Evolutionary conservation across 2,113 vertebrate genomes (phyloP).

Genomic region (Atractosteus spatula): DNA sequence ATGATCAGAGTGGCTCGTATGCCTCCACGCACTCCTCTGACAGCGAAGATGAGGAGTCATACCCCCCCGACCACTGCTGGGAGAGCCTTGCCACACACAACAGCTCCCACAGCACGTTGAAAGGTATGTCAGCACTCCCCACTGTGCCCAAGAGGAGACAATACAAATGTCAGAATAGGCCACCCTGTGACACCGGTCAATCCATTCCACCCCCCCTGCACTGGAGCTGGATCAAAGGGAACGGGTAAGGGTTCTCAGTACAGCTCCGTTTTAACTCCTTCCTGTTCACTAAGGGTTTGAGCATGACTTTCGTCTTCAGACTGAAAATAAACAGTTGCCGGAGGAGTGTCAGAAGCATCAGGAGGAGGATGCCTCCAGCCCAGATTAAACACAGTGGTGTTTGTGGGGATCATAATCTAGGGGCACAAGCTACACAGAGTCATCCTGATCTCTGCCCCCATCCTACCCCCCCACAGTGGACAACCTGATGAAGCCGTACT

Average conservation of each 20-base stretch:
- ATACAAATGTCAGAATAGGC: neutral
- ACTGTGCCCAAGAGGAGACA: neutral
- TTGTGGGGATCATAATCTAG: too few relatives aligned
- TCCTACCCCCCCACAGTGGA: conserved; percentile 46
- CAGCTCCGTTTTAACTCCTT: too few relatives aligned
- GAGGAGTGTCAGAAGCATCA: too few relatives aligned
- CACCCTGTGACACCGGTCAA: neutral
- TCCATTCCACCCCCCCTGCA: neutral
- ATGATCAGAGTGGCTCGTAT: conserved; percentile 85
- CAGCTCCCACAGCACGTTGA: conserved; percentile 52
- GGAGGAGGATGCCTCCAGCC: too few relatives aligned
- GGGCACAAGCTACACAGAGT: too few relatives aligned
- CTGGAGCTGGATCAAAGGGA: too few relatives aligned
- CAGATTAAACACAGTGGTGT: too few relatives aligned
- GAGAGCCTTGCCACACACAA: conserved; percentile 69
- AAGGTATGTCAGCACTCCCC: conserved; percentile 49
- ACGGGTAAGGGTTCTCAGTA: too few relatives aligned
- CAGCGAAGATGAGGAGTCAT: conserved; percentile 81
- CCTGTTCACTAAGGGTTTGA: too few relatives aligned
- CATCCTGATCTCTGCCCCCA: too few relatives aligned
- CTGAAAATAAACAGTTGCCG: too few relatives aligned
- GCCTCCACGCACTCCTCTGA: conserved; percentile 88
- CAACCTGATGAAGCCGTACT: conserved; percentile 55
- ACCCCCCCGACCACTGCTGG: conserved; percentile 75
- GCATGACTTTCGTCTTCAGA: too few relatives aligned